Evolutionary conservation across 2,113 vertebrate genomes (phyloP).

Genomic region (Panurus biarmicus): DNA sequence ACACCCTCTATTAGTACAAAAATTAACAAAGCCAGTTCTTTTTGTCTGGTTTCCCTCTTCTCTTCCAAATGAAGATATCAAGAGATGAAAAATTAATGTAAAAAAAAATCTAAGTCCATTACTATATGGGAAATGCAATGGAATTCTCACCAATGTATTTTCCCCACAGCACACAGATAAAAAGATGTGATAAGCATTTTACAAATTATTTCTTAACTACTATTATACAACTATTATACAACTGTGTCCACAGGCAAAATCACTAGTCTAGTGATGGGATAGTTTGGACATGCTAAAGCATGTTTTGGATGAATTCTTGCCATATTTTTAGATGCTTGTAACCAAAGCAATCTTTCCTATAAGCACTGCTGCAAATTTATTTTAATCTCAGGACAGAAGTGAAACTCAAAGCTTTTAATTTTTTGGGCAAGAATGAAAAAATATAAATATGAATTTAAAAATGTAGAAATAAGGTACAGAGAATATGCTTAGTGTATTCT

Average conservation of each 20-base stretch:
- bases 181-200: neutral
- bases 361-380: neutral
- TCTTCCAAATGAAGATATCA: neutral
- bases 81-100: neutral
- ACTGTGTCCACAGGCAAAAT: neutral
- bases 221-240: neutral
- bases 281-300: neutral
- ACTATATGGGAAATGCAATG: neutral
- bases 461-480: neutral
- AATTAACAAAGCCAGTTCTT: neutral
- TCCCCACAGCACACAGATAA: neutral
- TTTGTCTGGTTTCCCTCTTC: rapidly evolving
- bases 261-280: neutral
- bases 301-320: neutral
- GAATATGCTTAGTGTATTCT: constrained; percentile 66
- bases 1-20: neutral
- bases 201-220: neutral
- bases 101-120: neutral
- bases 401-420: constrained; percentile 18
- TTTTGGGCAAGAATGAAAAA: neutral
- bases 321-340: neutral
- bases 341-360: neutral
- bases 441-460: constrained; percentile 36
- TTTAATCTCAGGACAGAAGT: neutral
- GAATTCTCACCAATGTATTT: neutral